These are phyloP conservation scores for Steatornis caripensis DNA, from an alignment of 2,113 vertebrate species.

Conservation along the genomic window DNA sequence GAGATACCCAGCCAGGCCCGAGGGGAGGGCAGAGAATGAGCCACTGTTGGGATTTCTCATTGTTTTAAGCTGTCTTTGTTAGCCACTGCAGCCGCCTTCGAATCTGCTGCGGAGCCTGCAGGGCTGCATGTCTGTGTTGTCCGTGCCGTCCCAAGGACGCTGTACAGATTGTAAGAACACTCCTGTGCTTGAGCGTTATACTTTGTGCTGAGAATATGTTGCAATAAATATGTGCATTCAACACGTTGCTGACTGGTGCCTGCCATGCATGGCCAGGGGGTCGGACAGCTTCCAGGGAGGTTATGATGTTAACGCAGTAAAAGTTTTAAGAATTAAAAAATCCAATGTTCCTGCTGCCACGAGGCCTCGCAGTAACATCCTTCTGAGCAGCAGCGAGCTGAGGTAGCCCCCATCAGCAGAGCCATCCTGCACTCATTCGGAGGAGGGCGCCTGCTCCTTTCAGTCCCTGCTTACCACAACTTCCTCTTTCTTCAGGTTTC, in stretches of 20 bases:
- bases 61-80: neutral
- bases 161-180: neutral
- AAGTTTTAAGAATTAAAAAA: accelerated
- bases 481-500: neutral
- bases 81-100: neutral
- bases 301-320: neutral
- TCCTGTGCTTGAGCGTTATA: neutral
- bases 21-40: neutral
- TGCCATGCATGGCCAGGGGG: neutral
- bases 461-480: neutral
- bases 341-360: too few relatives aligned
- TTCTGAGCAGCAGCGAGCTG: too few relatives aligned
- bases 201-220: constrained; percentile 33
- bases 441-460: neutral
- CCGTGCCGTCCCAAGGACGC: neutral
- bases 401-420: too few relatives aligned
- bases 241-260: neutral
- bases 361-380: neutral
- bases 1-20: neutral
- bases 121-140: neutral
- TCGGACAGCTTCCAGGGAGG: neutral
- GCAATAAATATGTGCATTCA: constrained; percentile 62
- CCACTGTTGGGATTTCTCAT: neutral
- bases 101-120: neutral
- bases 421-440: neutral